Evolutionary conservation across 2,113 vertebrate genomes (phyloP), one percentile per base, ranked within the genome.

Genomic region (Passer montanus): DNA sequence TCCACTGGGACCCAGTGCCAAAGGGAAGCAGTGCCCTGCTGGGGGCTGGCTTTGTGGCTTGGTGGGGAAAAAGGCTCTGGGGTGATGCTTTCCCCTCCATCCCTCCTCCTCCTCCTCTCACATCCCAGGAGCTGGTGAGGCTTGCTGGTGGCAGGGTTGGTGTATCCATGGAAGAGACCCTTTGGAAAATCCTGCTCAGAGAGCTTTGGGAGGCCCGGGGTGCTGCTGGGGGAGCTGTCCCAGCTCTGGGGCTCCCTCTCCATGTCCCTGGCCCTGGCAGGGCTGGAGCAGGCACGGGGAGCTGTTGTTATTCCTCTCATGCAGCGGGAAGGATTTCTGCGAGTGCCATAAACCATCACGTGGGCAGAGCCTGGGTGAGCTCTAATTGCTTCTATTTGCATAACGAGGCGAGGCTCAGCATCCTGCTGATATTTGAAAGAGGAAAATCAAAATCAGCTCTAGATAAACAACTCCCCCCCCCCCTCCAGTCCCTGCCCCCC

Each of bases 331-430:
- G 92, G 92, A 88, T 95, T 94, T 95, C 91, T 91, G 92, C 26
- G 44, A 89, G 96, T 79, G 90, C 94, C 88, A 95, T 92, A 95
- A 94, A 93, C 74, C 72, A 4, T 94, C 95, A 95, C 91, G 86
- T 95, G 96, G 76, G 86, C 88, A 95, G 92, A 94, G 89, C 94
- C 89, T 89, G 94, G 96, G 95, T 90, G 95, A 93, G 85, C 94
- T 97, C 95, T 97, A 96, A 97, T 97, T 97, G 95, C 96, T 97
- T 96, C 95, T 92, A 90, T 97, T 97, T 97, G 95, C 96, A 97
- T 97, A 97, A 97, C 95, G 94, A 97, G 82, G 87, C 64, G 24
- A 89, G 90, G 95, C 93, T 90, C 89, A 93, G 95, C 86, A 95
- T 96, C 96, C 97, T 94, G 96, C 97, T 95, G 96, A 6, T 97